These are phyloP conservation scores for Rosalia funebris DNA, from an alignment of 2,888 invertebrate genomes.

Conservation along the genomic window DNA sequence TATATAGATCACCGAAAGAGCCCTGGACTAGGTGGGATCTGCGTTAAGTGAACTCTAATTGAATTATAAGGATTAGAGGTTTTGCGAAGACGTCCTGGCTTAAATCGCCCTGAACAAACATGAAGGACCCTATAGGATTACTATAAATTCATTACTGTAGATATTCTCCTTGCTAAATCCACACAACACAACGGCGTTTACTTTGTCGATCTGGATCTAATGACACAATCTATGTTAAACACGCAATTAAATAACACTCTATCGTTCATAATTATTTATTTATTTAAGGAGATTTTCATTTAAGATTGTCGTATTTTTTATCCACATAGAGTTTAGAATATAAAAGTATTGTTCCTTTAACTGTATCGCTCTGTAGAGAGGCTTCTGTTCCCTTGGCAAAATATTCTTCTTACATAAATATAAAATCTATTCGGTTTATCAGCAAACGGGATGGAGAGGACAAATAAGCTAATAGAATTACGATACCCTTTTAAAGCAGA, in stretches of 20 bases:
- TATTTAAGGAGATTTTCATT: too few relatives aligned
- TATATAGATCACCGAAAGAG: conserved; percentile 14
- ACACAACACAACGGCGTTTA: not conserved
- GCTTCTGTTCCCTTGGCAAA: too few relatives aligned
- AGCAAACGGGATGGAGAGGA: not conserved
- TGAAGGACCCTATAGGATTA: conserved; percentile 31
- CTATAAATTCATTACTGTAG: conserved; percentile 30
- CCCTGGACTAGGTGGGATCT: conserved; percentile 19
- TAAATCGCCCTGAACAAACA: conserved; percentile 34
- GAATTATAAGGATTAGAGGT: conserved; percentile 31
- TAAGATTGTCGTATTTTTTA: too few relatives aligned
- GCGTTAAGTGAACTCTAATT: conserved; percentile 35
- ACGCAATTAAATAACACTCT: too few relatives aligned
- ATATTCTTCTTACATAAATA: too few relatives aligned
- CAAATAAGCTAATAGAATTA: not conserved
- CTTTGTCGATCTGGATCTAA: not conserved
- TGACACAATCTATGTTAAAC: too few relatives aligned
- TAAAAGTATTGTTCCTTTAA: too few relatives aligned
- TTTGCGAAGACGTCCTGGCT: conserved; percentile 26
- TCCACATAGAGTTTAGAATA: too few relatives aligned
- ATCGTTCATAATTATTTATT: too few relatives aligned
- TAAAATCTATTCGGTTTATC: conserved; percentile 1
- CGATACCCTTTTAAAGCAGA: conserved; percentile 9
- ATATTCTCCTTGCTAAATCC: conserved; percentile 6
- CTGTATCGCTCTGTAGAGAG: too few relatives aligned